Base-by-base conservation (phyloP, 2,888 invertebrate species). In the Philaethria dido region DNA sequence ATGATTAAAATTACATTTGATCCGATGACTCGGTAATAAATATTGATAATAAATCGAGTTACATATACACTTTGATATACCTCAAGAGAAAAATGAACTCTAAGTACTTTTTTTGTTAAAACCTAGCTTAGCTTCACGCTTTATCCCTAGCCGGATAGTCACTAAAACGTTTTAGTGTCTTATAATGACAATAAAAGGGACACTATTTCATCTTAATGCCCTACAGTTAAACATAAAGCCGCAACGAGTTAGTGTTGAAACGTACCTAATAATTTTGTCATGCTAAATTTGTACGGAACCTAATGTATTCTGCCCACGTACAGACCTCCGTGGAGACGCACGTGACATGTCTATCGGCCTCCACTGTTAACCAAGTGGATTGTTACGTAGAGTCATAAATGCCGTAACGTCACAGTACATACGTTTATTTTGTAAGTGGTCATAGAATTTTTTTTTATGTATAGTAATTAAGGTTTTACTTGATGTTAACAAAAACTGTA, bases 281-380 rank as follows among this genome's bases (percentile, higher is more conserved):
- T 55, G 42, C 54, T 36, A 33, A 25, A 16, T n/a, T 47, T 59
- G 25, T 42, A 66, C 25, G 52, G 42, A 69, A 45, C 20, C 33
- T 50, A 29, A 65, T 48, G 42, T 82, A 89, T 89, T 86, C 89
- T 68, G 66, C 74, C 68, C 87, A 87, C 87, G 89, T 82, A 75
- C 77, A 72, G 89, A 89, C 89, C 89, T 88, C 88, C 88, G 71
- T 78, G 71, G 80, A 78, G 79, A 81, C 16, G 81, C 81, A 87
- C 88, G 88, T 88, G 88, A 86, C 81, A 78, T 75, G 78, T 79
- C 78, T 77, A 78, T 78, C 77, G 76, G 72, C 68, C 76, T 59
- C 66, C 45, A 36, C 48, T 63, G 52, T 63, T 66, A 54, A 63
- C 54, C 60, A 18, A 63, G 14, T 64, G 48, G 42, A 50, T 16